Evolutionary conservation across 2,113 vertebrate species (phyloP), one percentile per base, ranked within the genome.

Genomic region (Nicator chloris): DNA sequence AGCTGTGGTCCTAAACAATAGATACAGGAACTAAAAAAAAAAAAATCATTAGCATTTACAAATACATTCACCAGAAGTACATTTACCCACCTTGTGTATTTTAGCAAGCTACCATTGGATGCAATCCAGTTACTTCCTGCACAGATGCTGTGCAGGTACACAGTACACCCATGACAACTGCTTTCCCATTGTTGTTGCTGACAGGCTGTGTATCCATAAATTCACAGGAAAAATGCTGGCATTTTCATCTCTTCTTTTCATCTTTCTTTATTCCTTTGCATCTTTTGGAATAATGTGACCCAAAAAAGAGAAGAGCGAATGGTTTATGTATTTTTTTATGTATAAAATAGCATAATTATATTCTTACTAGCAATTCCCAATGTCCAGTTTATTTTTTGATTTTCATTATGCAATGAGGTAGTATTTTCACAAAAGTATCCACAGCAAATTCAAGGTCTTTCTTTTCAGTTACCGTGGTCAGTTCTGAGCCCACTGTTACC

Each of bases 201-300:
- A 21, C 44, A 85, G 12, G 15, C 6, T 37, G 9, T 24, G 7
- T 57, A 57, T 53, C 77, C 54, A 23, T 45, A 63, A 35, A 37
- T 87, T 91, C 44, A 42, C 15, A 40, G 47, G 28, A 53, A 21
- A 87, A 84, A 69, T 40, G 5, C 18, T 91, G 47, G 2, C 4
- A 42, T 65, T 86, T 90, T 90, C 31, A 24, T 82, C 5, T 8
- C 9, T 51, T 84, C 71, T 54, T 76, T 66, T 88, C 3, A 13
- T 47, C 42, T 2, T 57, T 78, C n/a, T 21, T 65, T 0, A 1
- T 70, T 81, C 78, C 11, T n/a, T n/a, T 61, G 1, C n/a, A n/a
- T 70, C 7, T 50, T 77, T 65, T 73, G 54, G 83, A 89, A 56
- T 65, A 78, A 66, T 13, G 8, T 13, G 22, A 40, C 19, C 7